These are phyloP conservation scores for Caenorhabditis sp. DNA, from an alignment of 2,888 invertebrate species.

Conservation along the genomic window DNA sequence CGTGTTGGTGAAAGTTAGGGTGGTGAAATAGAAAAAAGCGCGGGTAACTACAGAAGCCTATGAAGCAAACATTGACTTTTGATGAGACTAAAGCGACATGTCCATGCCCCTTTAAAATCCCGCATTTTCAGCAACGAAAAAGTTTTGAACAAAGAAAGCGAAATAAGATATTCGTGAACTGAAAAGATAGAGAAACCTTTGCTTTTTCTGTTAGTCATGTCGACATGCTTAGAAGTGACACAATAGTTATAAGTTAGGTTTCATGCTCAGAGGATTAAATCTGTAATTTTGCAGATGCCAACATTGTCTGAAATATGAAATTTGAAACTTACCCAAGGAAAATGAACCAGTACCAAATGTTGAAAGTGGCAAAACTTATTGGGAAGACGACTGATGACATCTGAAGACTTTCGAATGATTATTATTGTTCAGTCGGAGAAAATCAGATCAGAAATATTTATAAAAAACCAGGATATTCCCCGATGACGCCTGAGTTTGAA, in stretches of 20 bases:
- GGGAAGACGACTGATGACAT: conserved; percentile 68
- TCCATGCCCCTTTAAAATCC: too few relatives aligned
- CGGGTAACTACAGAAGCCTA: background rate
- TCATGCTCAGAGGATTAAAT: background rate
- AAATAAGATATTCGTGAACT: background rate
- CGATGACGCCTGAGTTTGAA: too few relatives aligned
- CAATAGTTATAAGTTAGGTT: background rate
- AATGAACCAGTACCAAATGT: conserved; percentile 71
- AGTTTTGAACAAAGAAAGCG: too few relatives aligned
- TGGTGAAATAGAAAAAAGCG: background rate
- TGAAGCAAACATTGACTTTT: too few relatives aligned
- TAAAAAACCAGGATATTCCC: background rate
- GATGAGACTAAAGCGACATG: too few relatives aligned
- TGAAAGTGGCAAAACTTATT: conserved; percentile 66
- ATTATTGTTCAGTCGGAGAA: too few relatives aligned
- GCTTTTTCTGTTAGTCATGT: background rate
- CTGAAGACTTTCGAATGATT: too few relatives aligned
- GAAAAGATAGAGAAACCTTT: background rate
- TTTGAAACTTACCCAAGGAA: conserved; percentile 65
- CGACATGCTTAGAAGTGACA: too few relatives aligned
- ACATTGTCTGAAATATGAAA: background rate
- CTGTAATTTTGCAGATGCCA: background rate
- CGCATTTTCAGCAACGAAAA: too few relatives aligned
- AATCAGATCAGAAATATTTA: background rate
- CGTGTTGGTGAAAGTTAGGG: background rate